phyloP scores from a whole-genome alignment of 2,888 invertebrate species.

The Rhorus exstirpatorius region DNA sequence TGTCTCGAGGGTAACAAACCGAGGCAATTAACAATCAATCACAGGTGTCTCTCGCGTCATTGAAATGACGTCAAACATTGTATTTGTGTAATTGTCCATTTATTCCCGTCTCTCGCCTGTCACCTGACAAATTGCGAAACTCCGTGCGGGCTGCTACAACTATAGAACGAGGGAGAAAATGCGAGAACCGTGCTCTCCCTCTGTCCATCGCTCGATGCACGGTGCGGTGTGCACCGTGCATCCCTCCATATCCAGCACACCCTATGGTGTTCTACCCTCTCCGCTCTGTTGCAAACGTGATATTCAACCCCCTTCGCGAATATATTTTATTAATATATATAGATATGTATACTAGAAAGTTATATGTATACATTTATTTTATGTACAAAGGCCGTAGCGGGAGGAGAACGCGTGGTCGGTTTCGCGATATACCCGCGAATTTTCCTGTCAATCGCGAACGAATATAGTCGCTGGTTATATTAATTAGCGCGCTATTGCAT shows the following conservation, averaged over 20 bases:
- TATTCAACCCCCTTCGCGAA: constrained; percentile 66
- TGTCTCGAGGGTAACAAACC: constrained; percentile 84
- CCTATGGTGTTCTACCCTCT: constrained; percentile 43
- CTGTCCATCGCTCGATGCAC: constrained; percentile 24
- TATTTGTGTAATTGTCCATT: constrained; percentile 86
- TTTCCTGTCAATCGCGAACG: constrained; percentile 84
- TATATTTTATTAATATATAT: constrained; percentile 64
- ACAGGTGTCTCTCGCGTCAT: constrained; percentile 85
- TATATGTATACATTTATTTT: constrained; percentile 31
- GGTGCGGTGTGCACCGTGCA: constrained; percentile 17
- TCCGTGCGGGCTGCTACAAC: constrained; percentile 62
- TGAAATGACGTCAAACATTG: constrained; percentile 86
- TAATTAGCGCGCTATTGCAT: constrained; percentile 83
- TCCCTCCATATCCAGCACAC: constrained; percentile 40
- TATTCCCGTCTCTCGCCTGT: constrained; percentile 85
- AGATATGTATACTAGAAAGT: too few species aligned
- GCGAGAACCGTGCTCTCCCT: neutral
- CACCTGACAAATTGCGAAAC: constrained; percentile 85
- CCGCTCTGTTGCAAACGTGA: constrained; percentile 11
- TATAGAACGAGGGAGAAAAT: constrained; percentile 42
- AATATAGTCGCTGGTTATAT: constrained; percentile 84
- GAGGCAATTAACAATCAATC: constrained; percentile 86
- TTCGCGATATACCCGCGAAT: constrained; percentile 65
- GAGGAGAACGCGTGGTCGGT: constrained; percentile 47
- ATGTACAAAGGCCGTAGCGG: constrained; percentile 17